Percentiles rank a stretch among this genome's conserved stretches.
Conservation (phyloP, 2,113 vertebrate genomes). For the Illadopsis cleaveri region DNA sequence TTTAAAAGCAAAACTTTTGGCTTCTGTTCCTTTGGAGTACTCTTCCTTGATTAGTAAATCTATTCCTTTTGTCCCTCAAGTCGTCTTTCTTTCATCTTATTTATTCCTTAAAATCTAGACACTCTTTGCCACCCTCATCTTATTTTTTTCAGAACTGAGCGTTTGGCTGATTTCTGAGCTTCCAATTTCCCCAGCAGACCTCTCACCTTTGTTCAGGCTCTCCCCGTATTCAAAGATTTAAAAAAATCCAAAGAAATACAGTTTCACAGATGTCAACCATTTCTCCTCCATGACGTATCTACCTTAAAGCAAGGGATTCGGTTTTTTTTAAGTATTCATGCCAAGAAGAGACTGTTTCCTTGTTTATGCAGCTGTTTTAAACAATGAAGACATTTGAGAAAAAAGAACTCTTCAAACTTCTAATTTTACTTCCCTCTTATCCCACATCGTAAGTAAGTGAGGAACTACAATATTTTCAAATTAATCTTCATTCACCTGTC, state of each 20-base stretch:
- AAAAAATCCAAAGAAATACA: not conserved
- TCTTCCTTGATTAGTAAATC: not conserved
- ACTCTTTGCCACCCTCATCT: not conserved
- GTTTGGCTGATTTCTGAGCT: not conserved
- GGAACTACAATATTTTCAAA: not conserved
- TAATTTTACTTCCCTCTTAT: not conserved
- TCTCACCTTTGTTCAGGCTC: not conserved
- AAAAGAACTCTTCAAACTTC: not conserved
- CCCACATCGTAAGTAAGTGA: not conserved
- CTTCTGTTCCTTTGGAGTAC: not conserved
- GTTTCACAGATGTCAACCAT: not conserved
- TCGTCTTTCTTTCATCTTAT: not conserved
- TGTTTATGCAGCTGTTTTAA: slow-evolving; percentile 13
- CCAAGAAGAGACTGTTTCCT: not conserved
- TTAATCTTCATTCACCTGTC: not conserved
- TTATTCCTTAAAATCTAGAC: not conserved
- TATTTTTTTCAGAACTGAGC: not conserved
- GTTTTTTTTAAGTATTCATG: not conserved
- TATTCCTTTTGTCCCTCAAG: not conserved
- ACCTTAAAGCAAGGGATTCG: not conserved
- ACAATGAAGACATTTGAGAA: not conserved
- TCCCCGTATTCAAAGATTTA: not conserved
- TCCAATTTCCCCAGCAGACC: not conserved
- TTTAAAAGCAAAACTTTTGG: not conserved
- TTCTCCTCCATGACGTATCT: not conserved